Percentiles rank a stretch among this genome's conserved stretches.
Evolutionary conservation across 2,113 vertebrate species (phyloP).

Genomic region (Gopherus evgoodei): DNA sequence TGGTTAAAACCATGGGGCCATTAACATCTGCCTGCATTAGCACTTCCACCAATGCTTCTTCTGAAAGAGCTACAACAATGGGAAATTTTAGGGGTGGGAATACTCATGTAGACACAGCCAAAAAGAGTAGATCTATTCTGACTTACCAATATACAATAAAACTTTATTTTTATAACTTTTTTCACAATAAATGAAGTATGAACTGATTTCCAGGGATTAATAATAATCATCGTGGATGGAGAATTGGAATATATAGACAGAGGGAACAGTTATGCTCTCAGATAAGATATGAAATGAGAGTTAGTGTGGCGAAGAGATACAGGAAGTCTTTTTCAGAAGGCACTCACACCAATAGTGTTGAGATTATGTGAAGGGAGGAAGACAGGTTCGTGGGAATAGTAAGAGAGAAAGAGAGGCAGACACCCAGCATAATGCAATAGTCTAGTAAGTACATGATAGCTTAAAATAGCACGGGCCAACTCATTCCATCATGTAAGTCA

Average conservation of each 20-base stretch:
- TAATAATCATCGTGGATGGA: not conserved
- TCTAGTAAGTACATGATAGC: not conserved
- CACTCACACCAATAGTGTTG: not conserved
- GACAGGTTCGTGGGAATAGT: not conserved
- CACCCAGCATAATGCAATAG: not conserved
- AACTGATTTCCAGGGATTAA: slow-evolving; percentile 1
- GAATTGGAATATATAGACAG: not conserved
- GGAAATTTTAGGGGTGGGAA: not conserved
- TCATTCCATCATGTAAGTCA: not conserved
- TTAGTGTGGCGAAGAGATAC: not conserved
- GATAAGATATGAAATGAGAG: slow-evolving; percentile 13
- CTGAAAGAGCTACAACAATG: not conserved
- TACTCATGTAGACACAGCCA: not conserved
- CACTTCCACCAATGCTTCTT: not conserved
- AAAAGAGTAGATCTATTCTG: not conserved
- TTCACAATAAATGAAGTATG: not conserved
- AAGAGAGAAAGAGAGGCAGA: not conserved
- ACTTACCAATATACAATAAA: not conserved
- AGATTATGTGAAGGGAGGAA: not conserved
- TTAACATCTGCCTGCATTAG: not conserved
- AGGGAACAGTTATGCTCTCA: not conserved
- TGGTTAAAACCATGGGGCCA: not conserved
- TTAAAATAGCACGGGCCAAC: not conserved
- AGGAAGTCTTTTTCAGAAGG: not conserved
- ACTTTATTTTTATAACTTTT: slow-evolving; percentile 14